A percentile compares a stretch with the other conserved stretches of the same genome.
Conservation (phyloP, 1,140 invertebrate species). For the Pogonomyrmex barbatus region DNA sequence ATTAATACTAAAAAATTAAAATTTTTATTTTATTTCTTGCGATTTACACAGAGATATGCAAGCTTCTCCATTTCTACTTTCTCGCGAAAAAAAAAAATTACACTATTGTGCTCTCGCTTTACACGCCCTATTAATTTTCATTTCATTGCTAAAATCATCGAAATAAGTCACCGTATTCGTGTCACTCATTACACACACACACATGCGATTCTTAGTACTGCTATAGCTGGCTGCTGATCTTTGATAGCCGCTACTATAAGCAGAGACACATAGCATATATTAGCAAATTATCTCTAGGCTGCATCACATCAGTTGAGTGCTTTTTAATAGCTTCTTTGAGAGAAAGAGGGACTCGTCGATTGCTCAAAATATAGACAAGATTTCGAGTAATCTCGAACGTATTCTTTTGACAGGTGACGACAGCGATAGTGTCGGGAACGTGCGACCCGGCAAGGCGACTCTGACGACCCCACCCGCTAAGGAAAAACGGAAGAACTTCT, state of each 20-base stretch:
- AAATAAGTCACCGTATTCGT: constrained; percentile 52
- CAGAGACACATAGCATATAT: constrained; percentile 45
- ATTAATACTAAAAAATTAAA: background rate
- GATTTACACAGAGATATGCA: constrained; percentile 22
- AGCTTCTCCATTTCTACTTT: constrained; percentile 33
- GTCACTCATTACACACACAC: constrained; percentile 22
- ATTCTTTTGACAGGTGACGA: constrained; percentile 89
- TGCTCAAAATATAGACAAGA: background rate
- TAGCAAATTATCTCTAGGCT: constrained; percentile 56
- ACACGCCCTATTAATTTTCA: constrained; percentile 55
- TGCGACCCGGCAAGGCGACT: constrained; percentile 90
- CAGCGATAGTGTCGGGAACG: constrained; percentile 91
- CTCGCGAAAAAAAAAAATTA: constrained; percentile 21
- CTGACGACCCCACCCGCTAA: constrained; percentile 96
- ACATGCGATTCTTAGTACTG: constrained; percentile 35
- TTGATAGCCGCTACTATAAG: constrained; percentile 65
- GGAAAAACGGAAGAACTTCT: constrained; percentile 99
- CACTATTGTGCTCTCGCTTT: constrained; percentile 57
- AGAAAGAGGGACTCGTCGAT: constrained; percentile 70
- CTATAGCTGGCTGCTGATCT: constrained; percentile 53
- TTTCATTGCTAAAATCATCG: constrained; percentile 44
- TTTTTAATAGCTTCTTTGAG: constrained; percentile 75
- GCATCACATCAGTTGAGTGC: constrained; percentile 68
- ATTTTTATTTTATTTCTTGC: background rate
- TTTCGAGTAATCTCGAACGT: constrained; percentile 39